Base-by-base conservation (phyloP, 1,140 invertebrate species). In the Branchinecta lynchi region DNA sequence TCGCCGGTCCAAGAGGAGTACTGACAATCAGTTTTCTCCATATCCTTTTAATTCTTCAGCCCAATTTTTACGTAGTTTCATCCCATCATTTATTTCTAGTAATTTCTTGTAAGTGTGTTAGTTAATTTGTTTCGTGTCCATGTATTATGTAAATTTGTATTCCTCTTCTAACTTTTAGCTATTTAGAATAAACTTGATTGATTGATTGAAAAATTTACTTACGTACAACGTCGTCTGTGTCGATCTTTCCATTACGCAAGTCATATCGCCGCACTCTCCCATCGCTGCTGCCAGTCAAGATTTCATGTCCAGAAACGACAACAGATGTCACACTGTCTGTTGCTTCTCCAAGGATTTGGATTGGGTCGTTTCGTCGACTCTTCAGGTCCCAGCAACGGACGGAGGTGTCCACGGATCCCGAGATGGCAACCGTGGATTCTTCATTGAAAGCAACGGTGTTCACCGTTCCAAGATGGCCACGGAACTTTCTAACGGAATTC, bases 381-480 rank as follows among this genome's bases (percentile, higher is more conserved):
- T 86, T 82, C 43, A 86, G 80, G 78, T 99, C 96, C 92, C 92
- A 98, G 75, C 87, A 86, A 81, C 88, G 87, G 3, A 96, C 88
- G 0, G 86, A 87, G 76, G 95, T 93, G 77, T 99, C 96, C 46
- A 92, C 82, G 32, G 91, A 92, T 7, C 93, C 95, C 68, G 94
- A 96, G 10, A 96, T 75, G 1, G 87, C 87, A 73, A 97, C 83
- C 7, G 88, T 86, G 0, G 93, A 96, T 77, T 97, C 92, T 81
- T 98, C 94, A 80, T 97, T 98, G 76, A 92, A 97, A 75, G 85
- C 81, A 0, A 98, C 88, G 78, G 89, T 89, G 70, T 88, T 93
- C 0, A 98, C 88, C 32, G 85, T 84, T 3, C 87, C 87, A n/a
- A 87, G 88, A 81, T 98, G 96, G 17, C 87, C 87, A 75, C 94